Base-by-base conservation (phyloP, 2,888 invertebrate species). In the Leptinotarsa rubiginosa region DNA sequence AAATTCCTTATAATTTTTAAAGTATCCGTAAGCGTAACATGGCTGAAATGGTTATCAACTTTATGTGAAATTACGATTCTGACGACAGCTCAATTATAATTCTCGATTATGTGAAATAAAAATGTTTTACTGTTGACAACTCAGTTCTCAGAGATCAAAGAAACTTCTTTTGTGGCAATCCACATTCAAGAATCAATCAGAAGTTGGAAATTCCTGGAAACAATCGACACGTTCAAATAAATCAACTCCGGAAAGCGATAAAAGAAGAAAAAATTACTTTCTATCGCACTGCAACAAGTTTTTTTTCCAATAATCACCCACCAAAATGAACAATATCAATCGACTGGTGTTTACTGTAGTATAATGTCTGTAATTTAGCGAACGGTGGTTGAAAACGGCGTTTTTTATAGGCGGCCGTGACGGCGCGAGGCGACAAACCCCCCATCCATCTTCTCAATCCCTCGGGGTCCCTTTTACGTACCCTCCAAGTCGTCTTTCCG, bases 271-370 rank as follows among this genome's bases (percentile, higher is more conserved):
- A 56, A 25, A 25, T 62, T 2, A 4, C 31, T 62, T n/a, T n/a
- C n/a, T 13, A 62, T 12, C 16, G 4, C 10, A 15, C 25, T 16
- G 16, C 62, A 62, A 62, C 62, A 62, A 62, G 62, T 62, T 18
- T 41, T 62, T 62, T 62, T 41, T 5, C 62, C 62, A 62, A 62
- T 62, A 31, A 56, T 22, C 7, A 15, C 7, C 16, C 31, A 15
- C 25, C 62, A 7, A 62, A 62, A 62, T 62, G 62, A 62, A 62
- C 62, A 41, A 41, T 62, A 62, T 62, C 87, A 87, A 87, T 87
- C 85, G 87, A 85, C 84, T 84, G 84, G 82, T 86, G 86, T 87
- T 87, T 87, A 86, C 86, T 86, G 84, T 84, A 77, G 80, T 77
- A 83, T 83, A 83, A 84, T 83, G 81, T 77, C 79, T 59, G 83